A percentile compares a stretch with the other conserved stretches of the same genome.
Conservation (phyloP, 2,888 invertebrate genomes). For the Campaea margaritaria region DNA sequence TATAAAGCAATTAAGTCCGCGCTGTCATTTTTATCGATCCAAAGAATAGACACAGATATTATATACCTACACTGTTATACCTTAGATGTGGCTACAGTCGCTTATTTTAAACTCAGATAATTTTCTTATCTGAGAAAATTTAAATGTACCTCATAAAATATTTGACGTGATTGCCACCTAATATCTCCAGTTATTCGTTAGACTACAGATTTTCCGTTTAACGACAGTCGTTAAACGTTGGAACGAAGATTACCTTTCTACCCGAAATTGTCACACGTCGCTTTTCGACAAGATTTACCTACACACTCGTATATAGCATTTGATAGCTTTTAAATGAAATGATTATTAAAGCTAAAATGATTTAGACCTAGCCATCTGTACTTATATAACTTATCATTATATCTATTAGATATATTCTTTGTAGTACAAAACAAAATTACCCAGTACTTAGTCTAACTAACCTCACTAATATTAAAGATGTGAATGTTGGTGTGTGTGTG, state of each 20-base stretch:
- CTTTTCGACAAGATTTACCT: background rate
- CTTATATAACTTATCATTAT: too few relatives aligned
- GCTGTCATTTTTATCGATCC: background rate
- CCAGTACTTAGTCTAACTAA: too few relatives aligned
- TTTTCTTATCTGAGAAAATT: background rate
- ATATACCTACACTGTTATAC: too few relatives aligned
- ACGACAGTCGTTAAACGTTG: constrained; percentile 7
- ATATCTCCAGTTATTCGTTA: constrained; percentile 4
- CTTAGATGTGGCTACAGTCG: too few relatives aligned
- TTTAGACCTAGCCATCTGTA: too few relatives aligned
- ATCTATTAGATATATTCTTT: too few relatives aligned
- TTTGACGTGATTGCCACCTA: constrained; percentile 8
- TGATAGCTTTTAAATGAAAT: background rate
- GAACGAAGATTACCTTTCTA: constrained; percentile 1
- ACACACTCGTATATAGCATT: background rate
- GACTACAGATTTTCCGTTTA: constrained; percentile 13
- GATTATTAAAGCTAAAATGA: too few relatives aligned
- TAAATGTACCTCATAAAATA: constrained; percentile 3
- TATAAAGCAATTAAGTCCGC: too few relatives aligned
- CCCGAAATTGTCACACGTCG: constrained; percentile 13
- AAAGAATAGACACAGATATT: too few relatives aligned
- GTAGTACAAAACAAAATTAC: too few relatives aligned
- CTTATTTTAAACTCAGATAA: background rate
- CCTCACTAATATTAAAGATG: too few relatives aligned
- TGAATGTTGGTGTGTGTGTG: too few relatives aligned